Percentiles rank a stretch among this genome's conserved stretches.
These are phyloP conservation scores for Cladorhizidae sp. DNA, from an alignment of 37 sponge, comb jelly and placozoan genomes.

Conservation along the genomic window DNA sequence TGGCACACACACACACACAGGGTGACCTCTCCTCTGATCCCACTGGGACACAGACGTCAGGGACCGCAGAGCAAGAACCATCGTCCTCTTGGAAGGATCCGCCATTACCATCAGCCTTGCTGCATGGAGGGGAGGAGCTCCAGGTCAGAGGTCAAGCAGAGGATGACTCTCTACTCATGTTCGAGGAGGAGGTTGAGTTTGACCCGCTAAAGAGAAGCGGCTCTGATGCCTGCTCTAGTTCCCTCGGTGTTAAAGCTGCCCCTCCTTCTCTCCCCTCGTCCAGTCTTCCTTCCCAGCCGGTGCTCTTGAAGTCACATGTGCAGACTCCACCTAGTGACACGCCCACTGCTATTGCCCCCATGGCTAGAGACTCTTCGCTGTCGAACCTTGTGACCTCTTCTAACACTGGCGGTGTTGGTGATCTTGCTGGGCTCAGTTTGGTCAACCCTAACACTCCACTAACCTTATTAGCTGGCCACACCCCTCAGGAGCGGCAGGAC, in stretches of 20 bases:
- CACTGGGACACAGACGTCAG: not conserved
- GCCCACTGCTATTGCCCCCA: not conserved
- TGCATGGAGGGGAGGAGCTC: too few relatives aligned
- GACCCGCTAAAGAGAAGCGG: constrained; percentile 34
- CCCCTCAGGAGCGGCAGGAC: too few relatives aligned
- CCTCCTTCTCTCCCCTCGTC: too few relatives aligned
- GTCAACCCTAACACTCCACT: not conserved
- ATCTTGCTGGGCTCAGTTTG: too few relatives aligned
- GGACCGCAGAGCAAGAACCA: not conserved
- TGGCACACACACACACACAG: not conserved
- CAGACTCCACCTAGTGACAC: not conserved
- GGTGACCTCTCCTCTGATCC: not conserved
- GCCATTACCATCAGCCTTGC: too few relatives aligned
- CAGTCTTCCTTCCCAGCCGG: not conserved
- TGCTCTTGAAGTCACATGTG: not conserved
- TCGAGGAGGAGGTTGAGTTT: constrained; percentile 39
- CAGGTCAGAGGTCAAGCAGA: not conserved
- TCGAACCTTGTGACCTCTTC: too few relatives aligned
- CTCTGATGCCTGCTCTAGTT: constrained; percentile 10
- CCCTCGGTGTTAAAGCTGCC: not conserved
- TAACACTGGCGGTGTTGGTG: too few relatives aligned
- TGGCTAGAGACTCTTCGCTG: too few relatives aligned
- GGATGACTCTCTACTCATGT: constrained; percentile 38
- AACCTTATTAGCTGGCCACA: too few relatives aligned
- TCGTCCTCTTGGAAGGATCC: not conserved